phyloP scores from a whole-genome alignment of 2,888 invertebrate genomes.

The Caenorhabditis sulstoni region DNA sequence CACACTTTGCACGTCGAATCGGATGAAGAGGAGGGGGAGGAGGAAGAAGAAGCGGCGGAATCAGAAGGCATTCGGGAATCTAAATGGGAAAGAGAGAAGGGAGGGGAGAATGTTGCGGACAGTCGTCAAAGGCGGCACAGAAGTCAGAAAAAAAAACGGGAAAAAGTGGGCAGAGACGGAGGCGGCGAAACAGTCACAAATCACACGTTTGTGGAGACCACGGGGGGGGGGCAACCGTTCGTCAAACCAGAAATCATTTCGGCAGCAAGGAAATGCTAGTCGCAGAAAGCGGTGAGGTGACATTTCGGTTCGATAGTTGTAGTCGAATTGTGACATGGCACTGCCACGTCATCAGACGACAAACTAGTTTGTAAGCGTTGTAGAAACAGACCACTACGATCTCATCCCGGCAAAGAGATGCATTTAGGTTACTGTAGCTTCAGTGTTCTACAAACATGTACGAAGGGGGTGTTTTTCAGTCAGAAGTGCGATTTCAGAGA shows the following conservation, averaged over 20 bases:
- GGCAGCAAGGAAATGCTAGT: too few species aligned
- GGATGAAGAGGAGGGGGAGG: conserved; percentile 8
- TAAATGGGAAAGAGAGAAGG: too few species aligned
- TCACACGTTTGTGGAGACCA: conserved; percentile 40
- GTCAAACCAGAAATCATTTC: conserved; percentile 33
- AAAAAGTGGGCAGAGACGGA: conserved; percentile 9
- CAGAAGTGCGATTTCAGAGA: too few species aligned
- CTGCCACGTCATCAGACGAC: too few species aligned
- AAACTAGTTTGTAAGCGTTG: too few species aligned
- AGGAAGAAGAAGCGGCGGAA: conserved; percentile 35
- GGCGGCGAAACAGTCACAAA: conserved; percentile 33
- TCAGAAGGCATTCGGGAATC: conserved; percentile 38
- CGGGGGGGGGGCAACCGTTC: conserved; percentile 44
- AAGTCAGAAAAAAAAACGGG: conserved; percentile 34
- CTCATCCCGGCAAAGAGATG: too few species aligned
- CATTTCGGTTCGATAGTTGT: too few species aligned
- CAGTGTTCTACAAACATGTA: too few species aligned
- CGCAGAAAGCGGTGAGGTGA: background rate
- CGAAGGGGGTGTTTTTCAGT: too few species aligned
- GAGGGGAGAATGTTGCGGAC: background rate
- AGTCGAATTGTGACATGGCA: too few species aligned
- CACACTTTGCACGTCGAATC: conserved; percentile 21
- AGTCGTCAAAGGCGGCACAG: conserved; percentile 10
- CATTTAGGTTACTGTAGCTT: too few species aligned
- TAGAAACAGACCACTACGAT: too few species aligned